Percentiles rank a stretch among this genome's conserved stretches.
Conservation (phyloP, 2,797 vertebrate species). For the Sebastes goodei region DNA sequence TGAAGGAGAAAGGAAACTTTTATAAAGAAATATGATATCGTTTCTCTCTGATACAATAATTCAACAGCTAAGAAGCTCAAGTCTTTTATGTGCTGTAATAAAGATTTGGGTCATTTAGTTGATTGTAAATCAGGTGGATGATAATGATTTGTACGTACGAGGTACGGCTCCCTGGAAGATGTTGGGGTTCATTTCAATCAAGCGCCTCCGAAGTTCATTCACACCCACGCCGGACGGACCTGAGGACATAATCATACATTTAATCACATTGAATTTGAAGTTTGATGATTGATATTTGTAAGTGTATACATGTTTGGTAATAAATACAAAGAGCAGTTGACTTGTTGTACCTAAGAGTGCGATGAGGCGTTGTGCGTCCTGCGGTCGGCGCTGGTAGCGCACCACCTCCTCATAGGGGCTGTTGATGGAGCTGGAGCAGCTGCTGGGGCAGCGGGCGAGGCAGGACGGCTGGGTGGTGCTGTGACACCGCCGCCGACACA, state of each 20-base stretch:
- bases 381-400: slow-evolving; percentile 86
- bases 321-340: neutral
- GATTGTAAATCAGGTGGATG: neutral
- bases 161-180: slow-evolving; percentile 89
- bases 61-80: neutral
- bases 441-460: slow-evolving; percentile 72
- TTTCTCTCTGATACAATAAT: neutral
- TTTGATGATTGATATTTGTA: neutral
- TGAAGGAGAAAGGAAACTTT: neutral
- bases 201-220: slow-evolving; percentile 90
- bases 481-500: slow-evolving; percentile 85
- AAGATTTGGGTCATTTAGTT: neutral
- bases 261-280: neutral
- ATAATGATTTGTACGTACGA: slow-evolving; percentile 79
- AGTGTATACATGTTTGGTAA: neutral
- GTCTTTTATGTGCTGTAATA: neutral
- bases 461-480: slow-evolving; percentile 72
- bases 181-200: slow-evolving; percentile 88
- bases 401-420: slow-evolving; percentile 93
- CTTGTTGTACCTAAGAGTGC: slow-evolving; percentile 84
- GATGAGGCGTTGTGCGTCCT: slow-evolving; percentile 86
- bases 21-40: neutral
- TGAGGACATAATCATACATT: slow-evolving; percentile 45
- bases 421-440: slow-evolving; percentile 70
- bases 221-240: slow-evolving; percentile 94